Percentiles rank a stretch among this genome's conserved stretches.
phyloP scores from a whole-genome alignment of 2,113 vertebrate species.

The Chlamydotis undulata region DNA sequence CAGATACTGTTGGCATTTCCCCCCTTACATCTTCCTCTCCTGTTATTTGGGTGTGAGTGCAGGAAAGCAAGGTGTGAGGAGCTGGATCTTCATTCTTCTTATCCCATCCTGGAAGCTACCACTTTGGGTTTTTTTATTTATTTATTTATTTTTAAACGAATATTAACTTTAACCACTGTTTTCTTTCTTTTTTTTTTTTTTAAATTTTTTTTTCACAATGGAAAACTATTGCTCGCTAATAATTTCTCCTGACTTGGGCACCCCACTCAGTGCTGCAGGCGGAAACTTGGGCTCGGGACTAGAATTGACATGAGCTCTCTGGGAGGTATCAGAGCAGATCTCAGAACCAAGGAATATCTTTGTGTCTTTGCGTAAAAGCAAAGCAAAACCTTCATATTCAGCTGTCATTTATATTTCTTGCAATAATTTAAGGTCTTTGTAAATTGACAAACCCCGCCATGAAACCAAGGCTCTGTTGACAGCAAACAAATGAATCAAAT shows the following conservation, averaged over 20 bases:
- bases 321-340: background rate
- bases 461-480: background rate
- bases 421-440: background rate
- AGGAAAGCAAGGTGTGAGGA: background rate
- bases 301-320: background rate
- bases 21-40: background rate
- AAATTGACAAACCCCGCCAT: background rate
- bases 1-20: background rate
- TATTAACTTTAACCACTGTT: background rate
- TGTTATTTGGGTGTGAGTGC: background rate
- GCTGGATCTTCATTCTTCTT: rapidly evolving
- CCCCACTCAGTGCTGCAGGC: no score
- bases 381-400: background rate
- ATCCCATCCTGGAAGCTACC: background rate
- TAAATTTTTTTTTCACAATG: background rate
- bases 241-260: background rate
- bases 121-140: background rate
- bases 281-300: background rate
- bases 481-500: background rate
- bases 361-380: background rate
- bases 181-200: background rate
- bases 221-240: background rate
- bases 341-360: background rate
- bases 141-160: no score
- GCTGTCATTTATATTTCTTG: background rate